phyloP scores from a whole-genome alignment of 2,113 vertebrate genomes.

The Ochotona curzoniae region DNA sequence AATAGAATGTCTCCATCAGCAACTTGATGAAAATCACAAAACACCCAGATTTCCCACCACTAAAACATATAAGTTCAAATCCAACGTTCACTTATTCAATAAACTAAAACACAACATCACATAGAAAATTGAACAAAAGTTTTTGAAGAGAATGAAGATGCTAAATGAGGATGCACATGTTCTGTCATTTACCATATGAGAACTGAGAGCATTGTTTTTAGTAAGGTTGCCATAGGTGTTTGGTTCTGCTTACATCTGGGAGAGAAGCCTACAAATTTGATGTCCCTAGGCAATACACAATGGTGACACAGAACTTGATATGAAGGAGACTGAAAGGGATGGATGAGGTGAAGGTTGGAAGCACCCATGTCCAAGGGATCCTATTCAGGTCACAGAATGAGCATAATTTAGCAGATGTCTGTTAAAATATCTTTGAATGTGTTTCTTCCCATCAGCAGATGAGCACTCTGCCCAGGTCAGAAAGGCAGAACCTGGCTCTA shows the following conservation, averaged over 20 bases:
- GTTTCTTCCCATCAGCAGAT: neutral
- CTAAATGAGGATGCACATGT: neutral
- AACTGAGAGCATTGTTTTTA: neutral
- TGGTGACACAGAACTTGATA: no score
- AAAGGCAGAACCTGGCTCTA: neutral
- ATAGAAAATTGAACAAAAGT: neutral
- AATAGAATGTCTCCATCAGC: no score
- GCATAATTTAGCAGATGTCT: no score
- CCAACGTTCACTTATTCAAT: neutral
- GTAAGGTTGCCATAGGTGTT: no score
- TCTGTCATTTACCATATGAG: neutral
- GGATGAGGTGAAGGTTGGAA: no score
- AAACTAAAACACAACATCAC: neutral
- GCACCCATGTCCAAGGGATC: neutral
- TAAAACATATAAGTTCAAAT: neutral
- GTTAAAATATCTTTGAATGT: neutral
- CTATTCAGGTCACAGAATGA: neutral
- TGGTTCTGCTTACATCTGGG: neutral
- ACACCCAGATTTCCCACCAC: no score
- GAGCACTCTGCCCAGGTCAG: neutral
- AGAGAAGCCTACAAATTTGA: no score
- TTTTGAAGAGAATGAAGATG: neutral
- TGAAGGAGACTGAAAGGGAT: neutral
- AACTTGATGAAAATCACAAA: no score
- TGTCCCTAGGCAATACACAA: no score